Evolutionary conservation across 2,113 vertebrate species (phyloP), one percentile per base, ranked within the genome.

Genomic region (Microtus ochrogaster): DNA sequence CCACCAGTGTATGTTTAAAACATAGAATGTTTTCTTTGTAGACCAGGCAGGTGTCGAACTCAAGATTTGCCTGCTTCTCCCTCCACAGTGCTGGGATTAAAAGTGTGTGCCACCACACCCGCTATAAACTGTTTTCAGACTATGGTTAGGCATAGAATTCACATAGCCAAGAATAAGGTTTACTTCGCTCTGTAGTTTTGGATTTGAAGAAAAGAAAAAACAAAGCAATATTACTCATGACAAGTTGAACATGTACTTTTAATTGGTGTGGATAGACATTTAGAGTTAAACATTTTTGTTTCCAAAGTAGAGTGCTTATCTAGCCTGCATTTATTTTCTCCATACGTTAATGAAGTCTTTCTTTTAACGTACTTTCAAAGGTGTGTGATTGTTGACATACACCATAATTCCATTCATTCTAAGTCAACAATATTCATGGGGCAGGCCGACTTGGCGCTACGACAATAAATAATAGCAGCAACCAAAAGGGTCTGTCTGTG

Each of bases 251-350:
- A 58, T 44, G 14, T 49, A 4, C 55, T 91, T 9, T 77, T 39
- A 41, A 41, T 10, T 5, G 47, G 28, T 58, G n/a, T 55, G 26
- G 70, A 36, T 19, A 77, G 78, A 65, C 30, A 82, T 19, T 84
- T 86, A 74, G 28, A 88, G 41, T 88, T 49, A 49, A 86, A 47
- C 14, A 36, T 12, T 17, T 86, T 36, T 30, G 0, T 82, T 81
- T 89, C 36, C 39, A 93, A 81, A 81, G 76, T 88, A 85, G 63
- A 77, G 61, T 94, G 36, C 4, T 84, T 68, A 72, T 66, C 61
- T 84, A 44, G 65, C 89, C 72, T 58, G 41, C 2, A 86, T 19
- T 44, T 3, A 41, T 44, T 86, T 92, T 94, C 44, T 87, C 47
- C 77, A 63, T 89, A 86, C 66, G 47, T 82, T 21, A 74, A 19